Base-by-base conservation (phyloP, 2,113 vertebrate genomes). In the Leucopsar rothschildi region DNA sequence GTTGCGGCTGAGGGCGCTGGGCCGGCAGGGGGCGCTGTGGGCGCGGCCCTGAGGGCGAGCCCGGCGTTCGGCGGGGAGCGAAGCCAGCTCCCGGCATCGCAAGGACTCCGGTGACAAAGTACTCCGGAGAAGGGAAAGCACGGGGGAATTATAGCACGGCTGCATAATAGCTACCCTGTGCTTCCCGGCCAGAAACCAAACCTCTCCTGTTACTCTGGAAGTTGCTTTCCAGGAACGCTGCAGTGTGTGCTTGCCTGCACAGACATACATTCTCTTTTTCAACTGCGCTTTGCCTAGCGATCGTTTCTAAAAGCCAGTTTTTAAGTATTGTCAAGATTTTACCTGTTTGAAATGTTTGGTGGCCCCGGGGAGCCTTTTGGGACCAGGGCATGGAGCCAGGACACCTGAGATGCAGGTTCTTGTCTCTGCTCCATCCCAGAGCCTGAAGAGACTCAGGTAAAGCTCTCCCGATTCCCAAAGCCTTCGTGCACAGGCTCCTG, bases 81-180 rank as follows among this genome's bases (percentile, higher is more conserved):
- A 7, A 13, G 2, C 0, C 10, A 0, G 73, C 19, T 16, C 2
- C 27, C 11, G 15, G 6, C 47, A 2, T 3, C 4, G 17, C 7
- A 0, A 35, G 9, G 2, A 0, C 2, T 15, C 37, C 8, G 35
- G 21, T 5, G 1, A 13, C 40, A 3, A n/a, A 21, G 31, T 0
- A 0, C 71, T 31, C 47, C 5, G 27, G 25, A 18, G 70, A 35
- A 33, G 53, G 71, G 29, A 39, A n/a, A 40, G 5, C 2, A 2
- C 1, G 0, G 5, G 12, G n/a, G 4, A 37, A 17, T 5, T 12
- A 4, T 0, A 1, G 45, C 28, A 27, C 1, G 15, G 27, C 72
- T 13, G 16, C 25, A 0, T 14, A 10, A 7, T 5, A 18, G 29
- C 21, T 40, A 0, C 47, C 5, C 16, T 2, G 8, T 9, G 28